phyloP scores from a whole-genome alignment of 2,888 invertebrate species.

The Drosophila barbarae region DNA sequence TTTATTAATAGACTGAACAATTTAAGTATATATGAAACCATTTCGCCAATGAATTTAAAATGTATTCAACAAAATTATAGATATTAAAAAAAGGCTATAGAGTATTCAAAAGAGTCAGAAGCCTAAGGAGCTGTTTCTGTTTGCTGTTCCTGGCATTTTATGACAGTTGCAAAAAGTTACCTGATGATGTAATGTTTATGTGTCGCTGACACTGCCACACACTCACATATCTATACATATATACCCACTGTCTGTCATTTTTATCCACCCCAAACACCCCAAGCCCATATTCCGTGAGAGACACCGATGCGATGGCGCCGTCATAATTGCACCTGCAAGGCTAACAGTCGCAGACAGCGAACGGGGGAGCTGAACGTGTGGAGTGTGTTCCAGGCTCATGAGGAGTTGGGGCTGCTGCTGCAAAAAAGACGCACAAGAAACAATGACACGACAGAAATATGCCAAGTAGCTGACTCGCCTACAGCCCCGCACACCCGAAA shows the following conservation, averaged over 20 bases:
- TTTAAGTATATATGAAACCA: neutral
- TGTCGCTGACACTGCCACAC: slow-evolving; percentile 67
- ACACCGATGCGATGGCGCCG: slow-evolving; percentile 45
- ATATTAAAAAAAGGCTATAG: neutral
- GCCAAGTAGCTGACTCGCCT: slow-evolving; percentile 67
- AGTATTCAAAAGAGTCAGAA: slow-evolving; percentile 1
- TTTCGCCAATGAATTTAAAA: neutral
- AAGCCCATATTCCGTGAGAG: slow-evolving; percentile 16
- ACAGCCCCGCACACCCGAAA: slow-evolving; percentile 14
- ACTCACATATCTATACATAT: neutral
- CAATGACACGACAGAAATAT: slow-evolving; percentile 72
- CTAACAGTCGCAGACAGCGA: slow-evolving; percentile 64
- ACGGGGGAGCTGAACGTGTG: neutral
- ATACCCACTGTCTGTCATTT: neutral
- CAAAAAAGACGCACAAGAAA: slow-evolving; percentile 64
- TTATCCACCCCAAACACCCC: slow-evolving; percentile 5
- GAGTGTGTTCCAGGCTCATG: slow-evolving; percentile 3
- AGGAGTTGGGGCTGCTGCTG: slow-evolving; percentile 37
- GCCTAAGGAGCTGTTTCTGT: neutral
- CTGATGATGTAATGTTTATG: slow-evolving; percentile 73
- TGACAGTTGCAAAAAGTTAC: slow-evolving; percentile 72
- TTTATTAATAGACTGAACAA: neutral
- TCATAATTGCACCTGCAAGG: slow-evolving; percentile 73
- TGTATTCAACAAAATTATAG: neutral
- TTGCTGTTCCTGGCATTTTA: slow-evolving; percentile 55